Base-by-base conservation (phyloP, 2,888 invertebrate species). In the Aleiodes testaceus region DNA sequence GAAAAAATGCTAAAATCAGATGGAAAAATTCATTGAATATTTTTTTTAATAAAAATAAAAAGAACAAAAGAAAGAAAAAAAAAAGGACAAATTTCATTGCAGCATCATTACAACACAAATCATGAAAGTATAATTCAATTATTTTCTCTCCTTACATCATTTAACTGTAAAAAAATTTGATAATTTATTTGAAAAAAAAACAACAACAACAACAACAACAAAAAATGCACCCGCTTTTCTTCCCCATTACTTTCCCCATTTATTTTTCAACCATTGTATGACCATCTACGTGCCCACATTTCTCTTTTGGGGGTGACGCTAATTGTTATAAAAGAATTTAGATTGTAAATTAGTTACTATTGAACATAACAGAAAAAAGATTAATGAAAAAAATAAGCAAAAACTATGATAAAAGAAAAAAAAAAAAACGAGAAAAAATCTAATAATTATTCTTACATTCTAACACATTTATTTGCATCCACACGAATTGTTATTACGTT, bases 401-500 rank as follows among this genome's bases (percentile, higher is more conserved):
- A 42, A 20, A 12, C 59, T 44, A 49, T 49, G 16, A 65, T 66
- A 59, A 42, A 44, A 65, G 63, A 14, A 36, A 16, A 69, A 61
- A 70, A 63, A 36, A 73, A 73, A 52, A 72, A 73, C 66, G 65
- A 67, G 69, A 75, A 66, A 68, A 61, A 79, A 79, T 81, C 79
- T 79, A 82, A 82, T 36, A 36, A 82, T 83, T 83, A 84, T 84
- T 84, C 81, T 59, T 82, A 84, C 85, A 84, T 84, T 82, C 82
- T 85, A 85, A 85, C 82, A 85, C 85, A 84, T 85, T 87, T 83
- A 85, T 85, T 86, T 84, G 82, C 86, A 86, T 85, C 80, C 84
- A 84, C 80, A 81, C 59, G 18, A 84, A 86, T 85, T 87, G 87
- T 87, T 86, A 85, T 87, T 85, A 66, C 50, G 84, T 86, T 84